Evolutionary conservation across 2,888 invertebrate species (phyloP).

Genomic region (Heliconius aoede): DNA sequence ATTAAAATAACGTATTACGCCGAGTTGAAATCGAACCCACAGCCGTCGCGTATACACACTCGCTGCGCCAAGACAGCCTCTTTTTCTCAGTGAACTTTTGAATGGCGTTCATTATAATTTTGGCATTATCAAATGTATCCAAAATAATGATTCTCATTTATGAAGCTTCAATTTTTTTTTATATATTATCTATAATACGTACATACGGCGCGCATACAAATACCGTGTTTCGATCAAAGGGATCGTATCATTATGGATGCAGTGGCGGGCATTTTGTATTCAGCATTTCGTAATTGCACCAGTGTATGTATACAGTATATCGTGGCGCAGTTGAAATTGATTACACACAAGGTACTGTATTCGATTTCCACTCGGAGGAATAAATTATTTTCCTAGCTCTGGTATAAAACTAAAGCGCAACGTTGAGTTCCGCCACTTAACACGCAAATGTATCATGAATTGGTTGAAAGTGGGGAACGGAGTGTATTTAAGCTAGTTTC

Average conservation of each 20-base stretch:
- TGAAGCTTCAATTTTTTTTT: conserved; percentile 15
- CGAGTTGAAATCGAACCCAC: neutral
- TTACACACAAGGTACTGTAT: neutral
- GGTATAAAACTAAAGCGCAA: too few species aligned
- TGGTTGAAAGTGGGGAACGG: too few species aligned
- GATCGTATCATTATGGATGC: conserved; percentile 25
- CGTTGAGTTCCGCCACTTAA: too few species aligned
- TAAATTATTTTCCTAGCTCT: too few species aligned
- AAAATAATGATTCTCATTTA: conserved; percentile 19
- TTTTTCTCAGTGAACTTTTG: neutral
- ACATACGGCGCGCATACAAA: neutral
- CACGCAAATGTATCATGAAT: too few species aligned
- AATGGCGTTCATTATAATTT: conserved; percentile 28
- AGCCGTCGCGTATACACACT: neutral
- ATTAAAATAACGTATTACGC: neutral
- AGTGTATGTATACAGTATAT: neutral
- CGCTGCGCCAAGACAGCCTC: neutral
- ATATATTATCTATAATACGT: conserved; percentile 17
- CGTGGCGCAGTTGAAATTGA: neutral
- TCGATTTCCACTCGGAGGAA: neutral
- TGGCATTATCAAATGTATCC: conserved; percentile 18
- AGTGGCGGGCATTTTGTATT: conserved; percentile 25
- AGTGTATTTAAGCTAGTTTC: too few species aligned
- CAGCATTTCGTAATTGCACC: conserved; percentile 18
- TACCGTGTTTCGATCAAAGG: conserved; percentile 22